Evolutionary conservation across 2,888 invertebrate species (phyloP).

Genomic region (Pollenia amentaria): DNA sequence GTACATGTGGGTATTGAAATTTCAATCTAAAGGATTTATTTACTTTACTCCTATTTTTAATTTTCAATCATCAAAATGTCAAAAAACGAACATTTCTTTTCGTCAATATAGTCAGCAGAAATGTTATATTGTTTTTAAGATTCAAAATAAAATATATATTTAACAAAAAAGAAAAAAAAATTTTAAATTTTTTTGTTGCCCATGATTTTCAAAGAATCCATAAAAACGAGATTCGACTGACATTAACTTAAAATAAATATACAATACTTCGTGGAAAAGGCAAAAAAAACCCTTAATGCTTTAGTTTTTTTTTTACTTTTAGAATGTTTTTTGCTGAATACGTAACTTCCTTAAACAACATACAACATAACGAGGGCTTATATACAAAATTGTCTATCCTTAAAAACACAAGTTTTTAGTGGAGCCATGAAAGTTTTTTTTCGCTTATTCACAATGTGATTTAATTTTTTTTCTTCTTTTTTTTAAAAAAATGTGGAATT

Average conservation of each 20-base stretch:
- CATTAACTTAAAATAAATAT: constrained; percentile 38
- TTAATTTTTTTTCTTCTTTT: no score
- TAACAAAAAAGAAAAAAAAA: background rate
- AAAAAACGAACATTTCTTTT: constrained; percentile 43
- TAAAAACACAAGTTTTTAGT: no score
- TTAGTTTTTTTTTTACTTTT: background rate
- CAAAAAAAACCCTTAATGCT: constrained; percentile 23
- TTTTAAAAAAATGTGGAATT: no score
- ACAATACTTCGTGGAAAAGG: constrained; percentile 30
- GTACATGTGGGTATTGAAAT: background rate
- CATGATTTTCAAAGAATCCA: constrained; percentile 41
- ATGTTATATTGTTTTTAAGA: constrained; percentile 19
- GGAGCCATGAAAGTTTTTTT: no score
- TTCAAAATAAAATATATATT: background rate
- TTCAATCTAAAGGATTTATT: background rate
- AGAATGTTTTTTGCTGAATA: background rate
- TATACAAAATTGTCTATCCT: no score
- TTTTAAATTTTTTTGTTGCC: background rate
- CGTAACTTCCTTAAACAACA: no score
- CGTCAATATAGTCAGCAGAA: background rate
- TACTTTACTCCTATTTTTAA: background rate
- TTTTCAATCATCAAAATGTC: constrained; percentile 38
- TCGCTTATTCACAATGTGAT: no score
- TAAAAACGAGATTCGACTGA: constrained; percentile 57
- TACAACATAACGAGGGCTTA: no score